phyloP scores from a whole-genome alignment of 1,140 invertebrate species.

The Triops cancriformis region DNA sequence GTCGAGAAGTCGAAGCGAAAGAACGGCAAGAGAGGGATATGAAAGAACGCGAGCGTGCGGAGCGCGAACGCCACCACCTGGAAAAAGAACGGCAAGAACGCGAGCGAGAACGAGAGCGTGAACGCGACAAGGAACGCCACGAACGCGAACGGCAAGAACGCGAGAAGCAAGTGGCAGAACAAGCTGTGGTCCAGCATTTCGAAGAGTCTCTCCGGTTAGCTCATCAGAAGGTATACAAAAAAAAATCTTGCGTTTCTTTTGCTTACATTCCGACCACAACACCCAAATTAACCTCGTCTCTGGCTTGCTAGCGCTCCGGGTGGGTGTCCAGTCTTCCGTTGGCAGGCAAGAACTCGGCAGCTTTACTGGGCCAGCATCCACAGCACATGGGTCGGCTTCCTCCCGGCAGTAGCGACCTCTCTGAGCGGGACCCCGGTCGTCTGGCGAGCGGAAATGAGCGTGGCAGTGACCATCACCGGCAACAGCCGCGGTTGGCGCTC shows the following conservation, averaged over 20 bases:
- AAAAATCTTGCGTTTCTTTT: no score
- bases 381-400: neutral
- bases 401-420: neutral
- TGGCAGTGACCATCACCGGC: neutral
- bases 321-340: conserved; percentile 5
- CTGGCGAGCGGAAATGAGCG: neutral
- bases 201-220: conserved; percentile 73
- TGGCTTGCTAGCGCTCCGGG: neutral
- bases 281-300: neutral
- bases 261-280: no score
- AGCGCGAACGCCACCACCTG: conserved; percentile 35
- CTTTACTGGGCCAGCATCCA: neutral
- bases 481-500: neutral
- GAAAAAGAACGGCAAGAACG: conserved; percentile 49
- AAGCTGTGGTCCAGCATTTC: conserved; percentile 80
- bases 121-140: conserved; percentile 44
- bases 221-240: conserved; percentile 76
- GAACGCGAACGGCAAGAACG: conserved; percentile 50
- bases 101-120: conserved; percentile 44
- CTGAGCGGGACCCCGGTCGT: neutral
- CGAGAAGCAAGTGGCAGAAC: conserved; percentile 59
- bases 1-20: conserved; percentile 44
- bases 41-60: conserved; percentile 36
- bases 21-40: conserved; percentile 44
- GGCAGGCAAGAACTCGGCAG: neutral